Base-by-base conservation (phyloP, 2,888 invertebrate species). In the Andrena camellia region DNA sequence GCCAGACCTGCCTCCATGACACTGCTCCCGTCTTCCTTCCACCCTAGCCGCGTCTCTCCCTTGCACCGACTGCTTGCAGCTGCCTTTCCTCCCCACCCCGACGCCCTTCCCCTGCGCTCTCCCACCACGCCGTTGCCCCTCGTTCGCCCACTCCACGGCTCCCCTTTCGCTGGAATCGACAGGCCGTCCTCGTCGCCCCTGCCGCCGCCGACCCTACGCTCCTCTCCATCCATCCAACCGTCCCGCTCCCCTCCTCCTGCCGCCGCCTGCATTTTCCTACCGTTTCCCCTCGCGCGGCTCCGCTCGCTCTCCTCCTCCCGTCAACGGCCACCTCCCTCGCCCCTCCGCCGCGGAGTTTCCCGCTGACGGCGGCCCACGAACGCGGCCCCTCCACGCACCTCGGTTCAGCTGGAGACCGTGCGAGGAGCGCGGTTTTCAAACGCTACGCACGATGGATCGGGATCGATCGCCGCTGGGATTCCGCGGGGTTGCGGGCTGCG, bases 1-100 rank as follows among this genome's bases (percentile, higher is more conserved):
- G 87, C 69, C 89, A 89, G 87, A 87, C 83, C 83, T 86, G 89
- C 89, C 86, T 75, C 88, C 90, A 88, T 89, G 86, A 86, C 87
- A 85, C 82, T 84, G n/a, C 52, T 31, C 67, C 48, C 60, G 7
- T 85, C 83, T 74, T 62, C 10, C 59, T 48, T 85, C 83, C 59
- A 64, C 74, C 35, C 42, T 31, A 20, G 17, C 23, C 0, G 33
- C 2, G 33, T 59, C 62, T 80, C 77, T 84, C 73, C 48, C 68
- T 79, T 60, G 57, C 84, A 74, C 69, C 76, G 31, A 60, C 70
- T 42, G 63, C 68, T 69, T 78, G 73, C 88, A 88, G 84, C 88
- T 85, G 88, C 81, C 72, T 66, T 80, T 35, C 59, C 66, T 62
- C 76, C 67, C 73, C 33, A 29, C 68, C 59, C 42, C 68, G 10